Base-by-base conservation (phyloP, 2,797 vertebrate species). In the Bovichtus variegatus region DNA sequence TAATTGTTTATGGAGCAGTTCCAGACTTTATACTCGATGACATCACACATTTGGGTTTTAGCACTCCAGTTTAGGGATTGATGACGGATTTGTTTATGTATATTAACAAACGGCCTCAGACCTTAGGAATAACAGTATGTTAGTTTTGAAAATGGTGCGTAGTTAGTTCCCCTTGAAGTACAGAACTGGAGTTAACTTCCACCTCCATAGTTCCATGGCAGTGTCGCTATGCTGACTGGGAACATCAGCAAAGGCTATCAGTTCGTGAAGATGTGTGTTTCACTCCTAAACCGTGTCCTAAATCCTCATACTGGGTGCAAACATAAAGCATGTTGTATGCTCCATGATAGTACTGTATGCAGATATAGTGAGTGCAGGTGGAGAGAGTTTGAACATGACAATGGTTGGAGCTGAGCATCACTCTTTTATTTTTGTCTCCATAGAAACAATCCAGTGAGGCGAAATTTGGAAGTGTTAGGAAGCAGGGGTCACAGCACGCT, bases 391-490 rank as follows among this genome's bases (percentile, higher is more conserved):
- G 4, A 36, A 31, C 9, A 55, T 19, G 36, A 16, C n/a, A n/a
- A 18, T 11, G 3, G 2, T 62, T 5, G 9, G 15, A 25, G 16
- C 13, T 58, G 29, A 49, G 36, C 6, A 4, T n/a, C n/a, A n/a
- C n/a, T n/a, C n/a, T n/a, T 29, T 0, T n/a, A 50, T 21, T 27
- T 36, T 43, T 34, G 64, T 69, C 59, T 51, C 70, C 62, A 49
- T 46, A 47, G 49, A 62, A 57, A 80, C 50, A 43, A 55, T 40
- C 19, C 9, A 36, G 43, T 11, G 23, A n/a, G 10, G 47, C 57
- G 13, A 53, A 19, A 16, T 51, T 62, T 19, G 25, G 7, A 40
- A 23, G 21, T 23, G 51, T 40, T 36, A 27, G 44, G 16, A 63
- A 53, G 40, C 38, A 41, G 31, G 15, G 44, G 38, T 25, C 43